phyloP scores from a whole-genome alignment of 2,113 vertebrate genomes.

The Coracopsis vasa region DNA sequence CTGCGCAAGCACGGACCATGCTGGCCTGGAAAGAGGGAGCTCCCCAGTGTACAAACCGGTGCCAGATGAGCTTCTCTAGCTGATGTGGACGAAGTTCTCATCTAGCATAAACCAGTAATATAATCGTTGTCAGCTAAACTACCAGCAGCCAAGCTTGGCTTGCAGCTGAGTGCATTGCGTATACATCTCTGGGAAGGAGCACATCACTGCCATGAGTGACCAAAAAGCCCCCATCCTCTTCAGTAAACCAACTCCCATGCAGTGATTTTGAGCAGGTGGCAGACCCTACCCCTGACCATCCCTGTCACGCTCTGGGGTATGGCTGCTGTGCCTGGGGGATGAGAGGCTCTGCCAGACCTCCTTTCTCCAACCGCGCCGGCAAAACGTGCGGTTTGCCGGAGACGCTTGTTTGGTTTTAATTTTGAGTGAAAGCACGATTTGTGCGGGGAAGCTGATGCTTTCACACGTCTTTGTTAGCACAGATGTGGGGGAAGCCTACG shows the following conservation, averaged over 20 bases:
- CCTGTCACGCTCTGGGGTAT: background rate
- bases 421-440: background rate
- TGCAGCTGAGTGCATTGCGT: rapidly evolving
- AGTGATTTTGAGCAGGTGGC: background rate
- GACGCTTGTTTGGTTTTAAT: background rate
- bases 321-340: background rate
- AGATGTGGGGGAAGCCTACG: background rate
- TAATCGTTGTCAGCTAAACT: background rate
- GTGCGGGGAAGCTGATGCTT: background rate
- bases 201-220: rapidly evolving
- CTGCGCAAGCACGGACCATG: rapidly evolving
- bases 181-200: background rate
- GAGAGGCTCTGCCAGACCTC: background rate
- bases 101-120: background rate
- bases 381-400: rapidly evolving
- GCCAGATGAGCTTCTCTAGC: background rate
- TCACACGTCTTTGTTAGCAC: background rate
- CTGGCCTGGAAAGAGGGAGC: background rate
- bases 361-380: background rate
- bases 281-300: background rate
- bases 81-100: background rate
- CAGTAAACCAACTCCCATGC: background rate
- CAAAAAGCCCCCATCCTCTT: background rate
- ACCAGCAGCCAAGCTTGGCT: background rate
- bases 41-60: background rate